A percentile compares a stretch with the other conserved stretches of the same genome.
phyloP scores from a whole-genome alignment of 2,113 vertebrate genomes.

The Tonatia bakeri region DNA sequence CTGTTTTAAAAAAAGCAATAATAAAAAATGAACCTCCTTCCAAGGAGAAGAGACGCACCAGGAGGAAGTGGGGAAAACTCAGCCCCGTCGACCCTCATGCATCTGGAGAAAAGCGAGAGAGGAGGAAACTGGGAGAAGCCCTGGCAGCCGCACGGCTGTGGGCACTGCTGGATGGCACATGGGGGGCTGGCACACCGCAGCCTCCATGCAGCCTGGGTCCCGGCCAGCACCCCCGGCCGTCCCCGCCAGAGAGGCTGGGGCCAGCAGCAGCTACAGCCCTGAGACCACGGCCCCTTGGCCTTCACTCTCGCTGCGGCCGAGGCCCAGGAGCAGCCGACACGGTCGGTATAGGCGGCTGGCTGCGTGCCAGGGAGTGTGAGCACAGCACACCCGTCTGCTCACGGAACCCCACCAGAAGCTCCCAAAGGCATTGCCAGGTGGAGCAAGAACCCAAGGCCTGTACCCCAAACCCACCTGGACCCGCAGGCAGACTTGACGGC shows the following conservation, averaged over 20 bases:
- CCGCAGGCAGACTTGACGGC: background rate
- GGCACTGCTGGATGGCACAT: rapidly evolving
- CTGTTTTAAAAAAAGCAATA: background rate
- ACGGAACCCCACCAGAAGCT: no score
- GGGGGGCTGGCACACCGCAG: background rate
- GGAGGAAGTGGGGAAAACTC: background rate
- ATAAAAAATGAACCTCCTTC: background rate
- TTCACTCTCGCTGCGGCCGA: rapidly evolving
- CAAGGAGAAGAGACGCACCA: background rate
- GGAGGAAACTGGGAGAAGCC: no score
- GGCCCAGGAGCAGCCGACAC: no score
- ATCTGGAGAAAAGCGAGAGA: background rate
- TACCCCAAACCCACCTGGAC: background rate
- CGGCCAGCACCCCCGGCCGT: background rate
- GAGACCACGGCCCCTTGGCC: no score
- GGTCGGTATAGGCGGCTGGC: background rate
- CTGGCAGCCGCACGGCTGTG: background rate
- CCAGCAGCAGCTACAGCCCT: background rate
- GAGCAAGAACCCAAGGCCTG: background rate
- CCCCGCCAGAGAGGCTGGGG: background rate
- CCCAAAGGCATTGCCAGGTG: rapidly evolving
- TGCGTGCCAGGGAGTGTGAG: background rate
- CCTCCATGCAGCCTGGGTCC: background rate
- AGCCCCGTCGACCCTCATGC: background rate
- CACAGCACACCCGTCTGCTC: rapidly evolving